A percentile compares a stretch with the other conserved stretches of the same genome.
phyloP scores from a whole-genome alignment of 2,113 vertebrate genomes.

The Elgaria multicarinata region DNA sequence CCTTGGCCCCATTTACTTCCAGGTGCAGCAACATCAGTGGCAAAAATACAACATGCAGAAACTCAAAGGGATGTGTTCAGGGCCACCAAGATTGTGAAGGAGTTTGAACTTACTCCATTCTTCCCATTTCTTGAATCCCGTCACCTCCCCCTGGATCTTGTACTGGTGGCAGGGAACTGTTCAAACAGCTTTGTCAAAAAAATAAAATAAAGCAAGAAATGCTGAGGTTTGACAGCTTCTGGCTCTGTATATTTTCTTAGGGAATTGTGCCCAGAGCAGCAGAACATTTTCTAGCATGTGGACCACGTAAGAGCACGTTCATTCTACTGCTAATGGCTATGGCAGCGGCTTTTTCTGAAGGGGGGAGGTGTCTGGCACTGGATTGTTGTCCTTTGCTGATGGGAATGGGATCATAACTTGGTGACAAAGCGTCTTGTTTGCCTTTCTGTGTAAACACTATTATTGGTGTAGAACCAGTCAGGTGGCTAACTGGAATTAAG shows the following conservation, averaged over 20 bases:
- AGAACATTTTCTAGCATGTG: background rate
- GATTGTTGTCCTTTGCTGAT: background rate
- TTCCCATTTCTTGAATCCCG: too few relatives aligned
- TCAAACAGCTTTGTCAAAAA: background rate
- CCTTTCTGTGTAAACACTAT: conserved; percentile 55
- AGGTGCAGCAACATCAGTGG: background rate
- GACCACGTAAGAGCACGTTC: background rate
- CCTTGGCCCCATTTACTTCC: background rate
- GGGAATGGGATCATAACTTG: background rate
- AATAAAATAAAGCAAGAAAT: background rate
- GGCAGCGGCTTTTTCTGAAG: background rate
- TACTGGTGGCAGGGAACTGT: background rate
- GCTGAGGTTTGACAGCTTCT: background rate
- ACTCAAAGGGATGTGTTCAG: background rate
- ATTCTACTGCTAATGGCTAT: background rate
- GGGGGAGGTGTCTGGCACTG: background rate
- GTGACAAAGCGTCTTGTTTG: conserved; percentile 34
- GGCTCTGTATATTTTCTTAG: background rate
- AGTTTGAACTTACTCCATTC: background rate
- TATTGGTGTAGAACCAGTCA: conserved; percentile 1
- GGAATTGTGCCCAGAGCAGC: background rate
- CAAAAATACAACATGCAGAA: background rate
- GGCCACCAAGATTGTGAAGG: background rate
- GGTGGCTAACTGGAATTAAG: background rate
- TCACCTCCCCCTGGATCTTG: background rate